Percentiles rank a stretch among this genome's conserved stretches.
phyloP scores from a whole-genome alignment of 2,113 vertebrate species.

The Telmatochromis sp. region DNA sequence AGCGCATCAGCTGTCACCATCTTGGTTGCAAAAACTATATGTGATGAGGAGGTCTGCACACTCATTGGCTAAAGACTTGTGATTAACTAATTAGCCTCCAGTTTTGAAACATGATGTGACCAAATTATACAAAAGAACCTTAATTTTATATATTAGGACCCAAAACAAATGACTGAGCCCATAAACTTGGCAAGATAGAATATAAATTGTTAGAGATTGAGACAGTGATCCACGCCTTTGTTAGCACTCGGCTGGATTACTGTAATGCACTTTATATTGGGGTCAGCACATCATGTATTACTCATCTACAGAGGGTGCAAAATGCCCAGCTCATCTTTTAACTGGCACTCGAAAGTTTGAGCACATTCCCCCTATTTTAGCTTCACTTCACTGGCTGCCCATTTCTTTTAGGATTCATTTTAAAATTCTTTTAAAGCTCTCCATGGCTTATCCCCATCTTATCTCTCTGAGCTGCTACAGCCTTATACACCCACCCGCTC shows the following conservation, averaged over 20 bases:
- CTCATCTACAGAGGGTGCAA: neutral
- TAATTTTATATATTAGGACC: neutral
- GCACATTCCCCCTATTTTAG: fast-evolving
- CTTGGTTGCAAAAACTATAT: neutral
- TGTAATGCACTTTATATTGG: neutral
- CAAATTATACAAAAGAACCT: neutral
- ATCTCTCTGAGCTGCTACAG: neutral
- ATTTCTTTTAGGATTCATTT: neutral
- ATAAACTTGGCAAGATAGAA: neutral
- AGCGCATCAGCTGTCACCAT: neutral
- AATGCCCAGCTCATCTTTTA: fast-evolving
- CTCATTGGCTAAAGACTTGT: neutral
- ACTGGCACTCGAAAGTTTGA: neutral
- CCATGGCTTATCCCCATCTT: fast-evolving
- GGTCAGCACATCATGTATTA: neutral
- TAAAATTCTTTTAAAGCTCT: neutral
- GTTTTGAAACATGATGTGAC: neutral
- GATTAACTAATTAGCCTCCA: fast-evolving
- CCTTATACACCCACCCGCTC: neutral
- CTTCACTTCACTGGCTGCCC: neutral
- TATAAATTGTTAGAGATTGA: fast-evolving
- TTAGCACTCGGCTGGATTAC: neutral
- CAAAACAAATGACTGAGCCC: neutral
- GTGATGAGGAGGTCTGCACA: neutral
- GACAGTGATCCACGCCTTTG: neutral